A percentile compares a stretch with the other conserved stretches of the same genome.
Conservation (phyloP, 2,797 vertebrate species). For the Myripristis jacobus region DNA sequence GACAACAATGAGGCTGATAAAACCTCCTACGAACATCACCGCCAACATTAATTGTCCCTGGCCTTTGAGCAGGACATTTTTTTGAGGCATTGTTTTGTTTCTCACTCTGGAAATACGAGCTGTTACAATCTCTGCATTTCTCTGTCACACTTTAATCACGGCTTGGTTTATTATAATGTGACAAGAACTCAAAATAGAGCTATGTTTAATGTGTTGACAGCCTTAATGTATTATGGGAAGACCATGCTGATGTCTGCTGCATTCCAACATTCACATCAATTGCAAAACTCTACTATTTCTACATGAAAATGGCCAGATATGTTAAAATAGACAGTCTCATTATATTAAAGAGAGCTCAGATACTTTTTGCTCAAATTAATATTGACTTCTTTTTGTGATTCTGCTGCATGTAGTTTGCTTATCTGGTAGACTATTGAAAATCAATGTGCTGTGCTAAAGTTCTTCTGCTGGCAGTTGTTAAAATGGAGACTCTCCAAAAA, state of each 20-base stretch:
- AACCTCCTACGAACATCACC: neutral
- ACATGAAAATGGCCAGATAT: neutral
- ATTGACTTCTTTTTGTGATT: conserved; percentile 10
- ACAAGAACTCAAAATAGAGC: neutral
- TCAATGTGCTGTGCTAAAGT: conserved; percentile 27
- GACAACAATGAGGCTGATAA: conserved; percentile 1
- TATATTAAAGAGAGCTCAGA: conserved; percentile 10
- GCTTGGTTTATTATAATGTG: conserved; percentile 2
- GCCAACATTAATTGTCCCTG: conserved; percentile 17
- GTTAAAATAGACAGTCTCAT: neutral
- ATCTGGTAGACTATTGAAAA: conserved; percentile 37
- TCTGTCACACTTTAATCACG: neutral
- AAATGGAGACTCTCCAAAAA: conserved; percentile 3
- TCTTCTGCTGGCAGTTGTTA: conserved; percentile 6
- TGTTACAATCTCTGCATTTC: conserved; percentile 5
- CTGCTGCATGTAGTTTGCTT: neutral
- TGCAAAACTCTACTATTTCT: neutral
- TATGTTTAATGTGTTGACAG: neutral
- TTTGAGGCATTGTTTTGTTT: conserved; percentile 4
- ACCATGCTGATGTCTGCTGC: neutral
- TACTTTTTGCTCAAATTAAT: conserved; percentile 1
- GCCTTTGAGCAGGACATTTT: conserved; percentile 20
- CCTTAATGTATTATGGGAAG: conserved; percentile 1
- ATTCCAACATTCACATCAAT: neutral
- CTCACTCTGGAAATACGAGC: neutral